phyloP scores from a whole-genome alignment of 2,888 invertebrate species.

The Cantharis rustica region DNA sequence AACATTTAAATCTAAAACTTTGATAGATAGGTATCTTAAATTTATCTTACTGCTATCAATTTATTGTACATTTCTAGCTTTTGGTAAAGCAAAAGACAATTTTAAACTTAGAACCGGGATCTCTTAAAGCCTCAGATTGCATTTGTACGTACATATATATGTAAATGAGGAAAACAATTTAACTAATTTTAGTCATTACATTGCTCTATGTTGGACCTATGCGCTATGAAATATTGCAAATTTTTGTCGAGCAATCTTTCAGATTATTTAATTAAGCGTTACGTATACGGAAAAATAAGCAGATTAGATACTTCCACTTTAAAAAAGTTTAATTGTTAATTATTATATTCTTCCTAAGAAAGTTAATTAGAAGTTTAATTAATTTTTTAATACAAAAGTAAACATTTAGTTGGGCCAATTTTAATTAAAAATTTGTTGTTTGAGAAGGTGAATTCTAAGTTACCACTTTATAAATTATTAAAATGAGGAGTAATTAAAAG shows the following conservation, averaged over 20 bases:
- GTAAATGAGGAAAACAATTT: background rate
- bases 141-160: background rate
- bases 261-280: background rate
- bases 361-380: background rate
- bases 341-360: background rate
- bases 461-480: background rate
- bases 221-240: background rate
- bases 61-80: background rate
- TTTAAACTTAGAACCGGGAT: background rate
- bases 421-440: background rate
- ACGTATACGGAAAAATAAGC: background rate
- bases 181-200: background rate
- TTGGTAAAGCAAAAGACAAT: background rate
- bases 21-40: no score
- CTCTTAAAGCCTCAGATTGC: background rate
- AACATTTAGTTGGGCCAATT: background rate
- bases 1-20: background rate
- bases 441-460: background rate
- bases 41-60: no score
- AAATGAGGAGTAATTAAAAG: background rate
- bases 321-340: background rate
- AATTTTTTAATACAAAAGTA: background rate
- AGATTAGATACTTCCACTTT: background rate
- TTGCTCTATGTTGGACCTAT: background rate
- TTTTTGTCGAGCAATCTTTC: background rate